Evolutionary conservation across 2,888 invertebrate genomes (phyloP), one percentile per base, ranked within the genome.

Genomic region (Andrena fulva): DNA sequence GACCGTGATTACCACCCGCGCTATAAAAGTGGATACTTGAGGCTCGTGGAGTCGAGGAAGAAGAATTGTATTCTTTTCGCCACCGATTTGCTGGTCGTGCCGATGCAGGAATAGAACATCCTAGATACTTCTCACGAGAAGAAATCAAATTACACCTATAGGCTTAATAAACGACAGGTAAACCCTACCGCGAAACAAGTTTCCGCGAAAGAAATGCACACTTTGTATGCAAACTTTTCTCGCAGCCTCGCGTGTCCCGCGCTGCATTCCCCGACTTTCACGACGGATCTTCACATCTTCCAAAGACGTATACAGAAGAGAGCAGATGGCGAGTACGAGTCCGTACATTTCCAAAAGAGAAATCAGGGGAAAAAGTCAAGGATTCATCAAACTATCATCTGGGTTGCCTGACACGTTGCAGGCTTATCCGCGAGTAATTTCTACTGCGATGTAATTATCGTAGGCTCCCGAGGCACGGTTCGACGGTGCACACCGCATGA

Each of bases 1-100:
- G 70, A 60, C 48, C 73, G 66, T 35, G 77, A 80, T 85, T 85
- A 77, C 60, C 59, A 50, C 59, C n/a, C 20, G 42, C 56, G 71
- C 63, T 59, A 31, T 80, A 86, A 83, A 84, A 60, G 69, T 66
- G 56, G 27, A 16, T 16, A 29, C 42, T 27, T 31, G 33, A 56
- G 60, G 62, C 60, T 59, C 16, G 7, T 29, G 6, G 33, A 33
- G 29, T 56, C 59, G 33, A 70, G 29, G 54, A 33, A 10, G 54
- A 54, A 62, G 75, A 71, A 63, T 73, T 42, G 31, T 54, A 35
- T 63, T 66, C 27, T 73, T 60, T 24, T 16, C 62, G 80, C 67
- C 56, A 79, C 50, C 79, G 29, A 1, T 8, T 27, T 20, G 1
- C 12, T 35, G 2, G 12, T 7, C 6, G 2, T 7, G 20, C 6